These are phyloP conservation scores for Alviniconcha strummeri DNA, from an alignment of 2,888 invertebrate genomes.

Conservation along the genomic window DNA sequence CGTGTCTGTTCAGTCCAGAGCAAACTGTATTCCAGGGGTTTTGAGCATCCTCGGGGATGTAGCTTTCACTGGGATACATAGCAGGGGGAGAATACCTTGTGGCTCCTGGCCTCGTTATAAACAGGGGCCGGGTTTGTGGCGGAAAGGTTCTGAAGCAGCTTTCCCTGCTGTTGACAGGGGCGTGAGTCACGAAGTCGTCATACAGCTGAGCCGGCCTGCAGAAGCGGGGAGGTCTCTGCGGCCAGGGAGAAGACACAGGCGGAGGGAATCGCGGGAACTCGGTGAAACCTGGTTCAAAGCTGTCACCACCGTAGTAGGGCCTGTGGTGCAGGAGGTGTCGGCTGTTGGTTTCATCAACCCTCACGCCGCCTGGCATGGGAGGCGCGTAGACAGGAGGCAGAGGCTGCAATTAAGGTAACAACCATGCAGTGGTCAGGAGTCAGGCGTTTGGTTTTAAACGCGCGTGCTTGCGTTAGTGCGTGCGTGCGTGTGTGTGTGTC, in stretches of 20 bases:
- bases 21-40: neutral
- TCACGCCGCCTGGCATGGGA: neutral
- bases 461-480: no score
- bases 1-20: neutral
- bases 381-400: no score
- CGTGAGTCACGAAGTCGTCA: neutral
- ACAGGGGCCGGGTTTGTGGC: no score
- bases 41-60: neutral
- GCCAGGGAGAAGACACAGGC: neutral
- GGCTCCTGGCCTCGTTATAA: no score
- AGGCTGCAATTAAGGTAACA: no score
- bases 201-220: constrained; percentile 1
- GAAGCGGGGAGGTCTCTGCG: neutral
- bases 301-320: constrained; percentile 6
- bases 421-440: no score
- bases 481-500: no score
- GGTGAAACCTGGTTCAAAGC: neutral
- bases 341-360: neutral
- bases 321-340: constrained; percentile 3
- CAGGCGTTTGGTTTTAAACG: no score
- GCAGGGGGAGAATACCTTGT: no score
- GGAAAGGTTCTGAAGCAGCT: no score
- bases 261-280: neutral
- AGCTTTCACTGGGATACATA: neutral
- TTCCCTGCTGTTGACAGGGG: no score